Conservation (phyloP, 2,113 vertebrate species). For the Arvicanthis niloticus region DNA sequence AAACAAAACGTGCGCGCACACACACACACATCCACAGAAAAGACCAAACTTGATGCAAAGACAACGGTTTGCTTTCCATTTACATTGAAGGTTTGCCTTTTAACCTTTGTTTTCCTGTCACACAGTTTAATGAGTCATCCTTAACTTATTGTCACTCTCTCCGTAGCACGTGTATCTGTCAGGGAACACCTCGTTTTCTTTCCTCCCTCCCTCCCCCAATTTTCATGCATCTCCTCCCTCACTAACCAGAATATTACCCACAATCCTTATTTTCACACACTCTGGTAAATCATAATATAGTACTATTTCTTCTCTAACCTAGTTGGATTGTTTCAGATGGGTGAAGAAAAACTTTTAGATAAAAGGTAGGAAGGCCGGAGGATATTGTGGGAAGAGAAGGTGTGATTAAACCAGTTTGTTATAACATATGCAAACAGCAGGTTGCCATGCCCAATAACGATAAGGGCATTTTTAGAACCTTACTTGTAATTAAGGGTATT, state of each 20-base stretch:
- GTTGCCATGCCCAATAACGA: background rate
- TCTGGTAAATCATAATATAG: background rate
- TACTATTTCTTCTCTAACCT: conserved; percentile 3
- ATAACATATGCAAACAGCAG: conserved; percentile 6
- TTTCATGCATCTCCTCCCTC: conserved; percentile 39
- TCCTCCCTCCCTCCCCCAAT: background rate
- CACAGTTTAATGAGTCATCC: conserved; percentile 32
- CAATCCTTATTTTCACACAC: conserved; percentile 36
- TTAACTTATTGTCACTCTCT: conserved; percentile 45
- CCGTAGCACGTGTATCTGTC: conserved; percentile 8
- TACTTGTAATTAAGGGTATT: background rate
- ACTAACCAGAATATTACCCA: background rate
- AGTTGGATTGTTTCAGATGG: background rate
- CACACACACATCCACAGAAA: background rate
- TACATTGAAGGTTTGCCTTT: conserved; percentile 3
- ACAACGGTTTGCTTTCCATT: background rate
- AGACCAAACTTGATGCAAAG: background rate
- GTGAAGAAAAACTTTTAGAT: conserved; percentile 11
- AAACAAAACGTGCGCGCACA: background rate
- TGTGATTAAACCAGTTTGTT: background rate
- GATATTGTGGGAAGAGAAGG: background rate
- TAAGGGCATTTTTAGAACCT: background rate
- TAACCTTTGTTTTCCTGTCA: conserved; percentile 38
- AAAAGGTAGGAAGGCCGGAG: background rate
- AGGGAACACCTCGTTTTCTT: background rate